Evolutionary conservation across 2,797 vertebrate genomes (phyloP), one percentile per base, ranked within the genome.

Genomic region (Merluccius polli): DNA sequence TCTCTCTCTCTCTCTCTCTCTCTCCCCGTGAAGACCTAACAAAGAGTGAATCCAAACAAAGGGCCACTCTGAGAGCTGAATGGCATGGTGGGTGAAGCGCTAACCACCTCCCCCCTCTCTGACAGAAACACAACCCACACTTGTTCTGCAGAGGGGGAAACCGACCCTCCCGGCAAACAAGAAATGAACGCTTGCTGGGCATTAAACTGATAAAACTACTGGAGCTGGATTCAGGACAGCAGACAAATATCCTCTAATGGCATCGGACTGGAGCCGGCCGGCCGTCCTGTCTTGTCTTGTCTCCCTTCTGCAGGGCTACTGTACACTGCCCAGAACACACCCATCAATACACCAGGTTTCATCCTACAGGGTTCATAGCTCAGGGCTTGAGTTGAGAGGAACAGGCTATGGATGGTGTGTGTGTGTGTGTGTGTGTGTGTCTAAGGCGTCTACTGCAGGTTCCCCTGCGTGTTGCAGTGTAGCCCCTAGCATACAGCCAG

Each of bases 41-140:
- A 93, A 93, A 93, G 87, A 93, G 91, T 91, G 88, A 81, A 91
- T 89, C 92, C 91, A 91, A 93, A 94, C 90, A 94, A 94, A 90
- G 92, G 88, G 90, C 88, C 89, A 91, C 85, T 92, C 93, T 92
- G 82, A 92, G 87, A 89, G 93, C 89, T 92, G 88, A 93, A 94
- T 91, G 90, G 86, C 91, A 91, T 92, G 86, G 87, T 87, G 84
- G 91, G 92, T 94, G 90, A 95, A 93, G 92, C 92, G 92, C 89
- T 93, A 92, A 92, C 91, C 85, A 87, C 93, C 83, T 83, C 86
- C 85, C 74, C 78, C 85, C 81, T 79, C 88, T 88, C 88, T 91
- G 92, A 94, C 87, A 93, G 89, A 89, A 92, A 94, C 89, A 93
- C 91, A 93, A 92, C 88, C 87, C 92, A 89, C 91, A 91, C 92